Evolutionary conservation across 2,888 invertebrate genomes (phyloP).

Genomic region (Dioctria rufipes): DNA sequence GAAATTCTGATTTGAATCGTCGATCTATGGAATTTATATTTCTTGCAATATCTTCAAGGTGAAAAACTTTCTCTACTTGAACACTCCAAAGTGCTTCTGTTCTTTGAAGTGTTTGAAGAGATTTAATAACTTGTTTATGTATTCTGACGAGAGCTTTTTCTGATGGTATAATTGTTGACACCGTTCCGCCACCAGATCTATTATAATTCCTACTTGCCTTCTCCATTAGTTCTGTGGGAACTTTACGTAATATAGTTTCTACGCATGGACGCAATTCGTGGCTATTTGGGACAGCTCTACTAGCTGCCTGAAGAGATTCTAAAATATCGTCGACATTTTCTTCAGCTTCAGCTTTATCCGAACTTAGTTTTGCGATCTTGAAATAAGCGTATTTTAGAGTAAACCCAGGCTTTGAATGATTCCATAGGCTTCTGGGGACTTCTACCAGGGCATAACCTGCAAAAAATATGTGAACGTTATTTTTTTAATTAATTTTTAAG

Average conservation of each 20-base stretch:
- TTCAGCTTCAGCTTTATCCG: constrained; percentile 97
- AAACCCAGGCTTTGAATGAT: constrained; percentile 88
- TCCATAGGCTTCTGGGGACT: constrained; percentile 93
- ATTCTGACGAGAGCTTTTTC: constrained; percentile 90
- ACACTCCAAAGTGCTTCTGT: constrained; percentile 96
- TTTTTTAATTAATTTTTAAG: background rate
- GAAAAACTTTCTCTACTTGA: constrained; percentile 83
- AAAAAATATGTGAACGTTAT: constrained; percentile 35
- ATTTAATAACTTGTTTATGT: constrained; percentile 93
- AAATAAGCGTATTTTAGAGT: constrained; percentile 91
- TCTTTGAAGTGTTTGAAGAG: constrained; percentile 91
- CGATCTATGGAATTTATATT: constrained; percentile 77
- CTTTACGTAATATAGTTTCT: constrained; percentile 91
- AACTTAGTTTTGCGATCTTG: constrained; percentile 92
- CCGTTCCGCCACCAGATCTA: constrained; percentile 69
- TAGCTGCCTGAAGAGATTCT: constrained; percentile 89
- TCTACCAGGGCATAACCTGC: constrained; percentile 94
- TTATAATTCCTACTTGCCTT: constrained; percentile 77
- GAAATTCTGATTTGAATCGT: constrained; percentile 80
- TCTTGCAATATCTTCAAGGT: constrained; percentile 89
- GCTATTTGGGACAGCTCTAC: constrained; percentile 81
- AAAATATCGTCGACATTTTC: constrained; percentile 96
- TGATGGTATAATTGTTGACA: constrained; percentile 79
- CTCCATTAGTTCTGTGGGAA: constrained; percentile 84
- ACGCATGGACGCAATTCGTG: constrained; percentile 85